Evolutionary conservation across 2,888 invertebrate species (phyloP).

Genomic region (Sphaerophoria taeniata): DNA sequence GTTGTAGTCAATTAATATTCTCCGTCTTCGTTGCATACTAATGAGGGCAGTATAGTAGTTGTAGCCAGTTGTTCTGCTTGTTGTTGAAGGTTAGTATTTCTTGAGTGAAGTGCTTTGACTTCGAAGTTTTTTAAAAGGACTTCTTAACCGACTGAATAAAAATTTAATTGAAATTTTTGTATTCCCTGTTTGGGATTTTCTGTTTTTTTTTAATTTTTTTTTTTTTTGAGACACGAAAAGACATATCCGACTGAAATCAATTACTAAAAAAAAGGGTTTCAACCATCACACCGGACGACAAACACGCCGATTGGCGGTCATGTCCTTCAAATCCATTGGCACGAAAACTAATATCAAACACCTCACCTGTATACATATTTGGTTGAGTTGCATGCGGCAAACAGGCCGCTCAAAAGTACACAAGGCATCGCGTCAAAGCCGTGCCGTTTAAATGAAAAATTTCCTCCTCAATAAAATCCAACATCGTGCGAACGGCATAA

Average conservation of each 20-base stretch:
- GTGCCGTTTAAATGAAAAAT: slow-evolving; percentile 52
- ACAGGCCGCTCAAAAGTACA: slow-evolving; percentile 30
- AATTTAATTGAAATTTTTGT: slow-evolving; percentile 58
- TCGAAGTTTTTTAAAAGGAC: slow-evolving; percentile 57
- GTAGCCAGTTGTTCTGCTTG: too few relatives aligned
- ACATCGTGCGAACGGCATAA: slow-evolving; percentile 51
- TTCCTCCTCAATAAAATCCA: slow-evolving; percentile 65
- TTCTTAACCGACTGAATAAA: slow-evolving; percentile 43
- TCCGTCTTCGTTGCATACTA: slow-evolving; percentile 66
- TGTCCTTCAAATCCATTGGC: slow-evolving; percentile 29
- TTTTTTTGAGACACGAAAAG: not conserved
- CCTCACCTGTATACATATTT: too few relatives aligned
- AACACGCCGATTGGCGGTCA: not conserved
- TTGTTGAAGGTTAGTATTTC: too few relatives aligned
- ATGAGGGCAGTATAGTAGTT: slow-evolving; percentile 47
- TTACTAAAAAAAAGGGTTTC: slow-evolving; percentile 5
- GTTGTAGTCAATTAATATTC: slow-evolving; percentile 74
- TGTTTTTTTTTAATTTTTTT: slow-evolving; percentile 11
- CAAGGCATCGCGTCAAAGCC: slow-evolving; percentile 12
- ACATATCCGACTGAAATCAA: slow-evolving; percentile 9
- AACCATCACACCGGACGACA: not conserved
- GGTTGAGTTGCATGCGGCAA: slow-evolving; percentile 15
- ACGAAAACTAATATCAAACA: slow-evolving; percentile 43
- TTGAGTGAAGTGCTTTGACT: slow-evolving; percentile 53
- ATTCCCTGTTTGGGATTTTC: not conserved